phyloP scores from a whole-genome alignment of 2,888 invertebrate genomes.

The Mimas tiliae region DNA sequence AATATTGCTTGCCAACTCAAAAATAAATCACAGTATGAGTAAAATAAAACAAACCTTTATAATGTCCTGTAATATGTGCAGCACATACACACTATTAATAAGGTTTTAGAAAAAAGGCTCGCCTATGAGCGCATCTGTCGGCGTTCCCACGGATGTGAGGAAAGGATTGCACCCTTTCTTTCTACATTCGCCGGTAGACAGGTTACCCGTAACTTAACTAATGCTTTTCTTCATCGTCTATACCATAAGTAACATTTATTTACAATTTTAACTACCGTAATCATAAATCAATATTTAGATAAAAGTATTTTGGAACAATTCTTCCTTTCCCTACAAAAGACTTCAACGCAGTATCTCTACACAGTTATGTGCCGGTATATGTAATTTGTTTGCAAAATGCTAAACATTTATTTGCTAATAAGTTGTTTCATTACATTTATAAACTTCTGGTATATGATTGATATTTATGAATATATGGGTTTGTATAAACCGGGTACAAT shows the following conservation, averaged over 20 bases:
- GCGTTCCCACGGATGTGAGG: constrained; percentile 70
- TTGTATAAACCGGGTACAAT: not conserved
- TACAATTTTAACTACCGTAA: not conserved
- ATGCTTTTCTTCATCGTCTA: constrained; percentile 13
- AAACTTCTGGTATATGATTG: not conserved
- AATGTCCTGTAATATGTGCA: constrained; percentile 4
- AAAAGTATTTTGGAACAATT: not conserved
- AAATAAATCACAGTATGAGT: too few species aligned
- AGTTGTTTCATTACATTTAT: too few species aligned
- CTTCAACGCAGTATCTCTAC: constrained; percentile 52
- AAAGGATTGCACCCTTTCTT: constrained; percentile 69
- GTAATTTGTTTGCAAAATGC: too few species aligned
- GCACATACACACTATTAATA: constrained; percentile 40
- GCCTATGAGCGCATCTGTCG: constrained; percentile 70
- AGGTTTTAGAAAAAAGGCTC: constrained; percentile 70
- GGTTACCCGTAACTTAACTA: constrained; percentile 8
- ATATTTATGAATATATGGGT: not conserved
- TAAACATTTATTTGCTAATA: too few species aligned
- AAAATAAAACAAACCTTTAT: too few species aligned
- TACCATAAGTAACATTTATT: not conserved
- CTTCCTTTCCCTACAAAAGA: constrained; percentile 45
- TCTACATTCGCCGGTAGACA: constrained; percentile 26
- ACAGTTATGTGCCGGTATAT: too few species aligned
- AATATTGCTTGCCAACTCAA: too few species aligned
- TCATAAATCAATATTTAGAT: not conserved